Conservation (phyloP, 2,113 vertebrate species). For the Nesoenas mayeri region DNA sequence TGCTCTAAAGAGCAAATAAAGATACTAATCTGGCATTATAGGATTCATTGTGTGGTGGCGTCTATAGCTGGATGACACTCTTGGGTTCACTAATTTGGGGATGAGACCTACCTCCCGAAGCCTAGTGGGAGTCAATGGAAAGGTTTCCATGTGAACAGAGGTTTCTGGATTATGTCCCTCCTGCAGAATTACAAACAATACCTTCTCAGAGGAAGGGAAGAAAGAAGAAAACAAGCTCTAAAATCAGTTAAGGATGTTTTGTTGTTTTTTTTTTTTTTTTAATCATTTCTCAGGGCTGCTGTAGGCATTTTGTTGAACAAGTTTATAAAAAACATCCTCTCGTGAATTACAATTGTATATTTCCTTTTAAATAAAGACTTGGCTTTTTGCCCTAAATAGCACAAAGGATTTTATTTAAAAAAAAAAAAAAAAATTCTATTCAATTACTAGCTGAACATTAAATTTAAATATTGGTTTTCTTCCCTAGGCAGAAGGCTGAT, state of each 20-base stretch:
- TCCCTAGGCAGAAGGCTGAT: background rate
- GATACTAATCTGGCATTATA: background rate
- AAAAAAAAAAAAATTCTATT: conserved; percentile 32
- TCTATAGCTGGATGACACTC: background rate
- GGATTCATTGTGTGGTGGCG: background rate
- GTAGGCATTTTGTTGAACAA: conserved; percentile 43
- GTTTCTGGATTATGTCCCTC: background rate
- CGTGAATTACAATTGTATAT: conserved; percentile 19
- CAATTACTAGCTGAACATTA: background rate
- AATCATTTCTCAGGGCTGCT: background rate
- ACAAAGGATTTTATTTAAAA: background rate
- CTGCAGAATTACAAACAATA: background rate
- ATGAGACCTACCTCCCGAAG: background rate
- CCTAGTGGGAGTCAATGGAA: background rate
- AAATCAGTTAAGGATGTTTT: background rate
- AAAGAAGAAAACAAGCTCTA: background rate
- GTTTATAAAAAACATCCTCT: background rate
- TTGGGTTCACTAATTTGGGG: background rate
- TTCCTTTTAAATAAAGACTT: conserved; percentile 58
- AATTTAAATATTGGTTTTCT: background rate
- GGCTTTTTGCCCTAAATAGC: conserved; percentile 37
- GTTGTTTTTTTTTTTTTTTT: background rate
- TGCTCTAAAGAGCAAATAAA: background rate
- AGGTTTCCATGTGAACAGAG: background rate
- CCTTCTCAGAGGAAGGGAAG: background rate